Evolutionary conservation across 2,888 invertebrate species (phyloP).

Genomic region (Bhutanitis thaidina): DNA sequence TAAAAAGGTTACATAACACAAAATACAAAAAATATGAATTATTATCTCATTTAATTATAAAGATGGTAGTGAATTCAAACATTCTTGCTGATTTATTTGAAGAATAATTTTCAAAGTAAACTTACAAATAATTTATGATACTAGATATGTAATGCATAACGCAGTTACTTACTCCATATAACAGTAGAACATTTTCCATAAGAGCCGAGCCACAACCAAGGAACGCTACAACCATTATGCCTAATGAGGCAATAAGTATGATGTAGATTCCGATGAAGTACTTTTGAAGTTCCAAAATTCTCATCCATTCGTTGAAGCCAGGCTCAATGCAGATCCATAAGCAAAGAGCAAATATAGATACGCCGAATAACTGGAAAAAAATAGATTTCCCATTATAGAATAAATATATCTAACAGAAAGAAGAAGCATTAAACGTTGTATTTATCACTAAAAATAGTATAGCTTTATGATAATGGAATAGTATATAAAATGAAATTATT

Average conservation of each 20-base stretch:
- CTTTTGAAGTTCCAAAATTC: conserved; percentile 84
- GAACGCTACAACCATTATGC: conserved; percentile 88
- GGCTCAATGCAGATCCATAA: conserved; percentile 91
- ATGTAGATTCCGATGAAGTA: conserved; percentile 93
- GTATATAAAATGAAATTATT: no score
- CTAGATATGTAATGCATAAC: no score
- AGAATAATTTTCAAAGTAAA: not conserved
- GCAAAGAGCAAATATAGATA: conserved; percentile 87
- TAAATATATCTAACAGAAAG: no score
- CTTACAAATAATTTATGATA: not conserved
- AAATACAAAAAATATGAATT: no score
- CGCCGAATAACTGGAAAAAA: conserved; percentile 87
- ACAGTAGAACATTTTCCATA: conserved; percentile 84
- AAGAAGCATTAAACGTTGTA: no score
- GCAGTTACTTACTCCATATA: conserved; percentile 84
- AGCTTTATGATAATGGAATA: no score
- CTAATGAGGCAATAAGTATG: conserved; percentile 84
- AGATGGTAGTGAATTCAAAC: no score
- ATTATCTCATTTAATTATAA: no score
- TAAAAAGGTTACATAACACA: no score
- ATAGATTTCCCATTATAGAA: not conserved
- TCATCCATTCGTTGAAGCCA: conserved; percentile 90
- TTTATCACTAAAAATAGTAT: no score
- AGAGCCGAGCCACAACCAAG: conserved; percentile 91
- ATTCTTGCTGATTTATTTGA: no score